Percentiles rank a stretch among this genome's conserved stretches.
phyloP scores from a whole-genome alignment of 2,797 vertebrate species.

The Myotis findleyi region DNA sequence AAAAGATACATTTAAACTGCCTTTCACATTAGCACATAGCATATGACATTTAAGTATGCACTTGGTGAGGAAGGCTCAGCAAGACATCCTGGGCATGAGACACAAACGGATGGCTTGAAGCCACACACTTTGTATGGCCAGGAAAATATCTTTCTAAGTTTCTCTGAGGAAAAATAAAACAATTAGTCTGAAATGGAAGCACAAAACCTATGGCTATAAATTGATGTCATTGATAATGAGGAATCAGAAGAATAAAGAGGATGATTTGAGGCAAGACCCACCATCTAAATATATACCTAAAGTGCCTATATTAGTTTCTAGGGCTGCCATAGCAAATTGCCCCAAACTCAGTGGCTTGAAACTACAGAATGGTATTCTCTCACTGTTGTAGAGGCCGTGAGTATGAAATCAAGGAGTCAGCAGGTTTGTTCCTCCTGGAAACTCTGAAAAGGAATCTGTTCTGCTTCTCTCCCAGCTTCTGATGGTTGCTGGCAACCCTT shows the following conservation, averaged over 20 bases:
- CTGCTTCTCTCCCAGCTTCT: not conserved
- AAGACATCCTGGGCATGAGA: not conserved
- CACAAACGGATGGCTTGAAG: not conserved
- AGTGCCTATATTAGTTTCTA: not conserved
- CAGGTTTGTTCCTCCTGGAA: not conserved
- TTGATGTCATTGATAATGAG: not conserved
- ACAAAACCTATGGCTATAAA: not conserved
- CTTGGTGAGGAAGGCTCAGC: constrained; percentile 16
- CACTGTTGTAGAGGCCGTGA: not conserved
- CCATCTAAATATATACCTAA: not conserved
- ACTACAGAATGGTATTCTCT: not conserved
- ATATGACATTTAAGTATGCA: not conserved
- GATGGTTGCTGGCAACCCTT: not conserved
- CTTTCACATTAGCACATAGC: constrained; percentile 74
- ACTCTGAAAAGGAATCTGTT: not conserved
- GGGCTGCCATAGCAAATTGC: not conserved
- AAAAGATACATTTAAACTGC: constrained; percentile 75
- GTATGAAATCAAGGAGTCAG: not conserved
- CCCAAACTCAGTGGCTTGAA: not conserved
- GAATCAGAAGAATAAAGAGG: not conserved
- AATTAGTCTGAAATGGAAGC: not conserved
- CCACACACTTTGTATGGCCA: not conserved
- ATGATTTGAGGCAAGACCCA: not conserved
- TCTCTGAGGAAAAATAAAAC: not conserved
- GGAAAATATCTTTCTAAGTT: not conserved